Conservation (phyloP, 2,797 vertebrate genomes). For the Decapterus maruadsi region DNA sequence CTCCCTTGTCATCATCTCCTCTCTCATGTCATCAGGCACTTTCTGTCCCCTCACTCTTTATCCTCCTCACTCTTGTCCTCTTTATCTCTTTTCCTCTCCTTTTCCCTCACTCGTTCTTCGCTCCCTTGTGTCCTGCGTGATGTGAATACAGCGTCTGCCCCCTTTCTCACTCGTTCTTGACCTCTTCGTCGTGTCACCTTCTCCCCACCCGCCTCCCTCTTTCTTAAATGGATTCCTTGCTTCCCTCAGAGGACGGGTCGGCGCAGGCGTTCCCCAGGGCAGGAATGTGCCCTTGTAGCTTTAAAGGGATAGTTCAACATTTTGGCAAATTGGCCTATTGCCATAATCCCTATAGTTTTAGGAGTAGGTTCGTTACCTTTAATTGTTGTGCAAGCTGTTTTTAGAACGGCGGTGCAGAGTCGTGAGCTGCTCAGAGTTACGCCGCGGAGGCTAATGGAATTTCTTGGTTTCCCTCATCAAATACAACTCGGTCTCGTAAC, state of each 20-base stretch:
- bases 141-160: slow-evolving; percentile 67
- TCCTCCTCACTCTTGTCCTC: slow-evolving; percentile 17
- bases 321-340: no score
- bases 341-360: no score
- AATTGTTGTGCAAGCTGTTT: no score
- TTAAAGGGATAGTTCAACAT: no score
- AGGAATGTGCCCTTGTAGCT: slow-evolving; percentile 69
- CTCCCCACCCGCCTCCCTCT: background rate
- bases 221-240: slow-evolving; percentile 41
- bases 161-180: slow-evolving; percentile 50
- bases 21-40: slow-evolving; percentile 25
- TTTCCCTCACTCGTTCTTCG: slow-evolving; percentile 4
- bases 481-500: no score
- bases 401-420: no score
- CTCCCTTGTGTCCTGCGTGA: slow-evolving; percentile 38
- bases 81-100: slow-evolving; percentile 26
- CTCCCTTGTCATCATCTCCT: slow-evolving; percentile 1
- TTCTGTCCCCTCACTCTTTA: slow-evolving; percentile 26
- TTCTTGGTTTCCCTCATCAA: no score
- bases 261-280: slow-evolving; percentile 56
- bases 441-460: no score
- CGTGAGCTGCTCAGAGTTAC: no score
- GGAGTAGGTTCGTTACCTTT: no score
- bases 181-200: slow-evolving; percentile 22
- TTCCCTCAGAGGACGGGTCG: slow-evolving; percentile 52